Conservation (phyloP, 2,113 vertebrate species). For the Apus apus region DNA sequence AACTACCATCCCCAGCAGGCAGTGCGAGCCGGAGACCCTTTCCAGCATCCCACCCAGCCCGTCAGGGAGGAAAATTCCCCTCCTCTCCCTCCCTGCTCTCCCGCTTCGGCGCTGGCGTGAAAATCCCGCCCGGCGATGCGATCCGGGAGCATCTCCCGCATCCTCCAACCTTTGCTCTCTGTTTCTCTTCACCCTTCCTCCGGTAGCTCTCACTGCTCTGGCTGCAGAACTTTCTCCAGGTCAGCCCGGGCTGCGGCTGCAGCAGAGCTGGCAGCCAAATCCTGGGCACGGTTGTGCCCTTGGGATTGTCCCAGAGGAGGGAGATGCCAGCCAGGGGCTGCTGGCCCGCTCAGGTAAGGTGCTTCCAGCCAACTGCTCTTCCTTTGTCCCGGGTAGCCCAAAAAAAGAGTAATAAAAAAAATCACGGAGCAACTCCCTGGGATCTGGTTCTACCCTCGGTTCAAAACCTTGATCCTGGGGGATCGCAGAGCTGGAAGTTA, state of each 20-base stretch:
- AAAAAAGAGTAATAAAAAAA: background rate
- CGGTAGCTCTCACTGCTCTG: background rate
- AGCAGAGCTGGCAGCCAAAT: background rate
- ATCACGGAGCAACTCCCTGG: background rate
- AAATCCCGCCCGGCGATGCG: rapidly evolving
- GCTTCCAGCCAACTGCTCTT: background rate
- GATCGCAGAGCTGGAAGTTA: background rate
- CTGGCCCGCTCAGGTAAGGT: constrained; percentile 27
- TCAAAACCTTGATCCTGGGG: background rate
- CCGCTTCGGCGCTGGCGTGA: rapidly evolving
- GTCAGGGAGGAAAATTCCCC: background rate
- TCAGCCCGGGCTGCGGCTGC: background rate
- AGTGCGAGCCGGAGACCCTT: background rate
- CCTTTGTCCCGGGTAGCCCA: background rate
- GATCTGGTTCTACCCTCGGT: background rate
- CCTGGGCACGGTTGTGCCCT: background rate
- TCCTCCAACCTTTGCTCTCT: background rate
- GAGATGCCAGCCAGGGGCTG: background rate
- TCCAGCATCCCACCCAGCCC: background rate
- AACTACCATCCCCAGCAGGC: constrained; percentile 55
- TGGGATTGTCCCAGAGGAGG: background rate
- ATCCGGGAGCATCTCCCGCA: background rate
- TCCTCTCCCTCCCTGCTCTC: rapidly evolving
- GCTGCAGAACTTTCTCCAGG: background rate
- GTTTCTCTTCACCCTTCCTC: constrained; percentile 12